These are phyloP conservation scores for Aphidoletes aphidimyza DNA, from an alignment of 2,888 invertebrate genomes.

Conservation along the genomic window DNA sequence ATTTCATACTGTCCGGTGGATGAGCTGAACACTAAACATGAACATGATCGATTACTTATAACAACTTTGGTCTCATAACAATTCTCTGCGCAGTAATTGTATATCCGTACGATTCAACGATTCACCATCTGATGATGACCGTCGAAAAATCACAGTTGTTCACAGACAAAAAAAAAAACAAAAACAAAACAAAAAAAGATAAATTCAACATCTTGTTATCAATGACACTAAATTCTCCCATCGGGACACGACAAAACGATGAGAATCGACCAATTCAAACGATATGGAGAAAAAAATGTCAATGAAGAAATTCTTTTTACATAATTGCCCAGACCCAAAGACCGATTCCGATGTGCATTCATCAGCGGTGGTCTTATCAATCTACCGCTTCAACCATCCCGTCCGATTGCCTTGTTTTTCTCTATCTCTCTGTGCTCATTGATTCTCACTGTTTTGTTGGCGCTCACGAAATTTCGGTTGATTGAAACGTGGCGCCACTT, in stretches of 20 bases:
- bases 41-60: neutral
- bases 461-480: constrained; percentile 7
- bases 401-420: neutral
- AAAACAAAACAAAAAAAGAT: no score
- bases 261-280: neutral
- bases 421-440: neutral
- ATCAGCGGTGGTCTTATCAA: constrained; percentile 52
- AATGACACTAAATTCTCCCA: neutral
- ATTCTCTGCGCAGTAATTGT: neutral
- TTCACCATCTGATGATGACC: no score
- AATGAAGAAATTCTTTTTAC: constrained; percentile 43
- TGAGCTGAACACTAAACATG: neutral
- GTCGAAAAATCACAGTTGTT: no score
- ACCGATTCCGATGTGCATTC: no score
- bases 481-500: constrained; percentile 53
- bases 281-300: neutral
- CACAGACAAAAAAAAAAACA: no score
- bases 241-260: neutral
- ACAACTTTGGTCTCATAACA: neutral
- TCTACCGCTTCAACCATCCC: constrained; percentile 5
- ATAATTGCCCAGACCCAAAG: neutral
- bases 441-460: neutral
- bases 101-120: no score
- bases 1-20: neutral
- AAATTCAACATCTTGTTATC: neutral